These are phyloP conservation scores for Leptinotarsa texana DNA, from an alignment of 1,140 invertebrate species.

Conservation along the genomic window DNA sequence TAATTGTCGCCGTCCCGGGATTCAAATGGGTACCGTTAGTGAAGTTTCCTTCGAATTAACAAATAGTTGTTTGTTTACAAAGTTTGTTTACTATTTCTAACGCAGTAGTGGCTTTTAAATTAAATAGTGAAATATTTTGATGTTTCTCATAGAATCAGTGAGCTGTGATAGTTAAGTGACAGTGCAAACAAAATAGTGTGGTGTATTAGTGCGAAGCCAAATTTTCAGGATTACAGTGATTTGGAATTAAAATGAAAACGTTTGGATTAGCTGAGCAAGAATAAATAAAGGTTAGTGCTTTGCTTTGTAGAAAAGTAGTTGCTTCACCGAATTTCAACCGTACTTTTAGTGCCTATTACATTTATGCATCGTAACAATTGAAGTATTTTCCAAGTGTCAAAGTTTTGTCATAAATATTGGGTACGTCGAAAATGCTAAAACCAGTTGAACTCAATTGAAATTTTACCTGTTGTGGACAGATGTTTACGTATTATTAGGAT, in stretches of 20 bases:
- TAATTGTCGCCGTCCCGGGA: background rate
- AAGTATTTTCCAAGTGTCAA: constrained; percentile 19
- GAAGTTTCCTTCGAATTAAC: background rate
- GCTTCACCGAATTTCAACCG: background rate
- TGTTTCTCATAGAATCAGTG: constrained; percentile 9
- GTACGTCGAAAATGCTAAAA: background rate
- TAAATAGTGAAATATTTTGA: background rate
- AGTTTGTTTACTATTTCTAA: constrained; percentile 14
- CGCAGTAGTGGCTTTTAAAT: background rate
- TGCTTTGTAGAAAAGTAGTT: background rate
- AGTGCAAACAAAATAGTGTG: constrained; percentile 31
- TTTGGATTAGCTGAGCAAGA: background rate
- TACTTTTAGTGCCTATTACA: background rate
- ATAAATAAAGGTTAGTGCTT: constrained; percentile 12
- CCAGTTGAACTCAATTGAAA: background rate
- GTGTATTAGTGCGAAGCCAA: constrained; percentile 19
- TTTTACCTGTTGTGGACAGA: background rate
- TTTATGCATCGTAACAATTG: constrained; percentile 14
- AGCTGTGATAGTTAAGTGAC: constrained; percentile 28
- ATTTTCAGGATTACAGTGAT: constrained; percentile 24
- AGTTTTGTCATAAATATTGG: background rate
- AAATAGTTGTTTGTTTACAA: constrained; percentile 16
- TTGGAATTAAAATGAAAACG: constrained; percentile 15
- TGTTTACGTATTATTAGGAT: background rate
- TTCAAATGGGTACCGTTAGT: background rate